Base-by-base conservation (phyloP, 2,797 vertebrate genomes). In the Poecilia wingei region DNA sequence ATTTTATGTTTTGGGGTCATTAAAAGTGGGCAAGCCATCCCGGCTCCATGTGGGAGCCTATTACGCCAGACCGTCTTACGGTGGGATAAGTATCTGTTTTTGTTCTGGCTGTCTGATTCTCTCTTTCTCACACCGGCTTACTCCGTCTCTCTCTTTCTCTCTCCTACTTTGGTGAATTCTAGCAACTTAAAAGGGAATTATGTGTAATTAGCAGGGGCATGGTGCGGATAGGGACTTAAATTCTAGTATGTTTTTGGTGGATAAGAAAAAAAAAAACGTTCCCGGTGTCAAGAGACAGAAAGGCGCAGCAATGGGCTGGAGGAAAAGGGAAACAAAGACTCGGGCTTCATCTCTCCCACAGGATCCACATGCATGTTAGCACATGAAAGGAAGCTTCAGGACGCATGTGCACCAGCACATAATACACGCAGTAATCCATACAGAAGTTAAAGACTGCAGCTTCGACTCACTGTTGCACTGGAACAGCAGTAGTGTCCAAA, bases 1-100 rank as follows among this genome's bases (percentile, higher is more conserved):
- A 83, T 89, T 89, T 88, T 79, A 88, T 86, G 85, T 78, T 73
- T 76, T 76, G 45, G 81, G 85, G 86, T 88, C 87, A 88, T 90
- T 91, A 93, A 89, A 92, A 91, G 85, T 79, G 83, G 81, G 85
- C 80, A 43, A 86, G 82, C 73, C 79, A 64, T 31, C 53, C 57
- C 8, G 2, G 57, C 77, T 88, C 81, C 68, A 75, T 83, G 87
- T 78, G 78, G 82, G 83, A 84, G 72, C 49, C 72, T 75, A 86
- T 85, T 84, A 89, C 76, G 79, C 75, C 46, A 76, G 85, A 70
- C 51, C 79, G 78, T 79, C 68, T 87, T 84, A 78, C 57, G 57
- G 81, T 78, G 76, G 82, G 78, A 72, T 83, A 31, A 76, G 53
- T 49, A 75, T 69, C 79, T n/a, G n/a, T 78, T 87, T 85, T 83